These are phyloP conservation scores for Larimichthys polyactis DNA, from an alignment of 2,113 vertebrate species.

Conservation along the genomic window DNA sequence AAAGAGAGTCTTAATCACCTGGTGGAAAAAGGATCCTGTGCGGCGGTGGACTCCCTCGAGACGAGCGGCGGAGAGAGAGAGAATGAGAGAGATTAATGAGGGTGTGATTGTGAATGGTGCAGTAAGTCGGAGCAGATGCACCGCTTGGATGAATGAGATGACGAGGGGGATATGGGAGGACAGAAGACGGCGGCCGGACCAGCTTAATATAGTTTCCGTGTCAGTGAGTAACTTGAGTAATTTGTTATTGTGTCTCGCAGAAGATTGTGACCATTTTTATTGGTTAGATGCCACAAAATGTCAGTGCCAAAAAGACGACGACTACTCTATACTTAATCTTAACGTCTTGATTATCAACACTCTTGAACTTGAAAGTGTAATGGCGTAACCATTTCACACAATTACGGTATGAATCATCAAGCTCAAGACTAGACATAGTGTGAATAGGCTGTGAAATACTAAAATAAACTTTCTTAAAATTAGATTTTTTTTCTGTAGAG, in stretches of 20 bases:
- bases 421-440: not conserved
- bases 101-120: slow-evolving; percentile 28
- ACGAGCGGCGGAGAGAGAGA: not conserved
- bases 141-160: not conserved
- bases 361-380: not conserved
- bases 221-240: not conserved
- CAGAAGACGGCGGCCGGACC: not conserved
- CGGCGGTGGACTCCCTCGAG: slow-evolving; percentile 8
- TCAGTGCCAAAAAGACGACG: no score
- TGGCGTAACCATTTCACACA: not conserved
- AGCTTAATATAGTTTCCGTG: not conserved
- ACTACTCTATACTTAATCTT: not conserved
- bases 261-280: not conserved
- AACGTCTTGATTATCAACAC: not conserved
- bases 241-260: not conserved
- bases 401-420: not conserved
- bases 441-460: not conserved
- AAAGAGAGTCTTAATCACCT: slow-evolving; percentile 50
- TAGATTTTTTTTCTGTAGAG: no score
- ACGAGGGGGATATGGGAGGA: not conserved
- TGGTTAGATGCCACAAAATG: not conserved
- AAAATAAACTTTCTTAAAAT: not conserved
- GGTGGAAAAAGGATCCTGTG: slow-evolving; percentile 14
- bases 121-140: slow-evolving; percentile 5
- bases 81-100: slow-evolving; percentile 42